phyloP scores from a whole-genome alignment of 2,113 vertebrate genomes.

The Mastomys natalensis region DNA sequence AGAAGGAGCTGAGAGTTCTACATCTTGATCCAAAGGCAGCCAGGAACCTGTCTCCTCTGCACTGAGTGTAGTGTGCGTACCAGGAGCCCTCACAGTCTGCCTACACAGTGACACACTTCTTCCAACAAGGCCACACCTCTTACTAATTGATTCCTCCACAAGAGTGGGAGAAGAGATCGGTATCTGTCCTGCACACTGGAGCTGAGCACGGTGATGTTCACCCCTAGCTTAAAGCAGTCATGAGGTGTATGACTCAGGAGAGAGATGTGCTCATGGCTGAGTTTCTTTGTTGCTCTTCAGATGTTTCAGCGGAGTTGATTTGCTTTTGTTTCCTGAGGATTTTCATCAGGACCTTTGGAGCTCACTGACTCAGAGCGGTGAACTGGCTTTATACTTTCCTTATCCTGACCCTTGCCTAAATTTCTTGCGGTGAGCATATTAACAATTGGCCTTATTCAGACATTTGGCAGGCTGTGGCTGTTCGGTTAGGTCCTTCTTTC shows the following conservation, averaged over 20 bases:
- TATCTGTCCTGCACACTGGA: neutral
- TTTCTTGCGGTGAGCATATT: neutral
- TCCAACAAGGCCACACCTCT: too few relatives aligned
- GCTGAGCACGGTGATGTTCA: neutral
- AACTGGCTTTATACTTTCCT: neutral
- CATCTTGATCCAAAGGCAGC: too few relatives aligned
- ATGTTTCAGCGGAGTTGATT: conserved; percentile 21
- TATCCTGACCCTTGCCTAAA: neutral
- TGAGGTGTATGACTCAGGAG: neutral
- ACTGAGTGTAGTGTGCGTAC: too few relatives aligned
- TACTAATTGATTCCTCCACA: neutral
- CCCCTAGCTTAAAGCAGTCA: neutral
- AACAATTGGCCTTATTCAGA: neutral
- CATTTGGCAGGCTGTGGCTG: neutral
- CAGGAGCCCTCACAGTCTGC: too few relatives aligned
- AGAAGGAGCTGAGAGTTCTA: too few relatives aligned
- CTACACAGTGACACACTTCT: too few relatives aligned
- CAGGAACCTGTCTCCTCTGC: too few relatives aligned
- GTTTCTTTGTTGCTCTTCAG: conserved; percentile 36
- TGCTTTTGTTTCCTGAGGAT: conserved; percentile 20
- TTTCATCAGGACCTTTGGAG: conserved; percentile 47
- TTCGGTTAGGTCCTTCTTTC: conserved; percentile 62
- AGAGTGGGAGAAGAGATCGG: neutral
- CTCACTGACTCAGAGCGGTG: neutral
- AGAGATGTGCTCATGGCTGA: neutral